Evolutionary conservation across 2,888 invertebrate genomes (phyloP), one percentile per base, ranked within the genome.

Genomic region (Nasonia oneida): DNA sequence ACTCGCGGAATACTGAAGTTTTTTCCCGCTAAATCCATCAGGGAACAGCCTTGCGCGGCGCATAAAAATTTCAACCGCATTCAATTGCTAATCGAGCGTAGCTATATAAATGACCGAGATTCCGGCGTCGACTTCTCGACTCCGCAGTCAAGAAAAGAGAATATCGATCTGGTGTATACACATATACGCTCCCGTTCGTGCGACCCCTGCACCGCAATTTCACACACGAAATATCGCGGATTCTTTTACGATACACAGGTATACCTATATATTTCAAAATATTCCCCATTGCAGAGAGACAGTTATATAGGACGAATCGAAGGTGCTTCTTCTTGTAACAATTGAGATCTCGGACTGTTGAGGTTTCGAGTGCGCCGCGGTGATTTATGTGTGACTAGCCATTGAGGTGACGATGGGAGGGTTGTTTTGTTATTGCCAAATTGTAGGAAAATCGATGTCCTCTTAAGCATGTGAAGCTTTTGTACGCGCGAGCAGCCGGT

Each of bases 1-100:
- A 42, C 42, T 42, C 42, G 42, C 6, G 6, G 42, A 42, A 42
- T 42, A 42, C 6, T 1, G 10, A 42, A 42, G 29, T 29, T 10
- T 14, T 33, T 14, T 23, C 29, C 67, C 33, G 70, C 6, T 71
- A n/a, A 18, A 33, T 71, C 29, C 71, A 8, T 3, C 73, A 23
- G 53, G 57, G 12, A n/a, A 10, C 39, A 1, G 39, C 42, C 18
- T n/a, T 29, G 29, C 18, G 5, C 18, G 37, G 67, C 39, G 37
- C 47, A 37, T 79, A 64, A 86, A 84, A 61, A 81, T 81, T 81
- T 78, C 81, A 57, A 15, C 39, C 67, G 42, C 78, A 83, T 83
- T 78, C 78, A 78, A 83, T 83, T 64, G 78, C 79, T 64, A 64
- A 84, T 84, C 50, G 83, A 64, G 50, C 53, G 57, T 61, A 70